Percentiles rank a stretch among this genome's conserved stretches.
Evolutionary conservation across 2,888 invertebrate species (phyloP).

Genomic region (Tuberolachnus salignus): DNA sequence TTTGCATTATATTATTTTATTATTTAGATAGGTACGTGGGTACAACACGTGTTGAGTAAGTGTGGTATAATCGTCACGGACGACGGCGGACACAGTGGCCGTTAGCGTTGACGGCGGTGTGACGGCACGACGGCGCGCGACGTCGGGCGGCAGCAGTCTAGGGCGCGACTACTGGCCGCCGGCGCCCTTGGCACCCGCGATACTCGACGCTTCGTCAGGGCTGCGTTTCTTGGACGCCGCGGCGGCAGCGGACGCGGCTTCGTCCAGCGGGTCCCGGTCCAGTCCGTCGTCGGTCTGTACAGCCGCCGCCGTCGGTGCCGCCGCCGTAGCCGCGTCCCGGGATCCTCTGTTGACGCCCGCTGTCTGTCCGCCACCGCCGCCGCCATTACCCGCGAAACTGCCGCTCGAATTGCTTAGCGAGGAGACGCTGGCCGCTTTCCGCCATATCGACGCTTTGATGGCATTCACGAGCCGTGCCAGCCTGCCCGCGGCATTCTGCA

Average conservation of each 20-base stretch:
- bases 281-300: background rate
- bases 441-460: constrained; percentile 59
- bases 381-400: background rate
- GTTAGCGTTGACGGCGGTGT: too few species aligned
- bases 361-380: background rate
- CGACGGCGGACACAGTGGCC: too few species aligned
- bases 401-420: constrained; percentile 36
- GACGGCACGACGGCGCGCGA: too few species aligned
- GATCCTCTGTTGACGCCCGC: too few species aligned
- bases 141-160: too few species aligned
- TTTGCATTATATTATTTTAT: too few species aligned
- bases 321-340: too few species aligned
- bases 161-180: background rate
- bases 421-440: constrained; percentile 58
- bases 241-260: background rate
- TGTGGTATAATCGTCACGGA: too few species aligned
- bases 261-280: constrained; percentile 24
- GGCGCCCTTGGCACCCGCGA: background rate
- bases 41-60: too few species aligned
- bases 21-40: too few species aligned
- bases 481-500: constrained; percentile 59
- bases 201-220: background rate
- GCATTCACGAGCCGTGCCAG: constrained; percentile 60
- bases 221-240: background rate
- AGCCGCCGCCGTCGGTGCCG: background rate